These are phyloP conservation scores for Melanogrammus aeglefinus DNA, from an alignment of 2,797 vertebrate species.

Conservation along the genomic window DNA sequence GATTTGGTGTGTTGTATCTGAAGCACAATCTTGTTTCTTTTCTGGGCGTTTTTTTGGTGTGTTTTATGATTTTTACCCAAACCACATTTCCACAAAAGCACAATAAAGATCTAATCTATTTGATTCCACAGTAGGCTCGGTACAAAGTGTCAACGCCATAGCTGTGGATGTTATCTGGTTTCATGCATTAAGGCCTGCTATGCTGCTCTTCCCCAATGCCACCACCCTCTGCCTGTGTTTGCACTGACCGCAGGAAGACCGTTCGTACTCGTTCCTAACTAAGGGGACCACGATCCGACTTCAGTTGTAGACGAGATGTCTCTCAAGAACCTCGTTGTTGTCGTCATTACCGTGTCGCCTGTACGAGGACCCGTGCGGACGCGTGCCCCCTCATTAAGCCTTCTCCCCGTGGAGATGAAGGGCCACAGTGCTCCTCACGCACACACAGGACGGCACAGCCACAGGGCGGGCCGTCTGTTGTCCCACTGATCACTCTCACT, in stretches of 20 bases:
- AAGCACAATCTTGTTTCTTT: neutral
- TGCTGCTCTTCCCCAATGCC: neutral
- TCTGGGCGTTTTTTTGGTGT: neutral
- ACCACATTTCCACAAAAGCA: neutral
- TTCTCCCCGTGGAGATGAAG: no score
- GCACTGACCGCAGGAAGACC: neutral
- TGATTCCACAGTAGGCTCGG: no score
- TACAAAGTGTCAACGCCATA: neutral
- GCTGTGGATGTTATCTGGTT: neutral
- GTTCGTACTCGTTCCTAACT: no score
- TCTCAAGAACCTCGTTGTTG: no score
- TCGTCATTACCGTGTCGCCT: no score
- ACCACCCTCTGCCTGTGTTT: neutral
- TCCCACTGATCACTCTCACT: constrained; percentile 10
- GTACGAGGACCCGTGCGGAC: no score
- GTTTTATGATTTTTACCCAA: neutral
- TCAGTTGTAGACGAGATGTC: no score
- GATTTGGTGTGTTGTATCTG: no score
- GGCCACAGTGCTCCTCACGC: no score
- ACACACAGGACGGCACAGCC: neutral
- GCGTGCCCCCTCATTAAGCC: no score
- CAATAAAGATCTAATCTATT: neutral
- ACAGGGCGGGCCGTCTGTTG: neutral
- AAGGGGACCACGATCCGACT: no score
- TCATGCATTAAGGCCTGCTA: neutral